Evolutionary conservation across 2,797 vertebrate genomes (phyloP), one percentile per base, ranked within the genome.

Genomic region (Lithobates pipiens): DNA sequence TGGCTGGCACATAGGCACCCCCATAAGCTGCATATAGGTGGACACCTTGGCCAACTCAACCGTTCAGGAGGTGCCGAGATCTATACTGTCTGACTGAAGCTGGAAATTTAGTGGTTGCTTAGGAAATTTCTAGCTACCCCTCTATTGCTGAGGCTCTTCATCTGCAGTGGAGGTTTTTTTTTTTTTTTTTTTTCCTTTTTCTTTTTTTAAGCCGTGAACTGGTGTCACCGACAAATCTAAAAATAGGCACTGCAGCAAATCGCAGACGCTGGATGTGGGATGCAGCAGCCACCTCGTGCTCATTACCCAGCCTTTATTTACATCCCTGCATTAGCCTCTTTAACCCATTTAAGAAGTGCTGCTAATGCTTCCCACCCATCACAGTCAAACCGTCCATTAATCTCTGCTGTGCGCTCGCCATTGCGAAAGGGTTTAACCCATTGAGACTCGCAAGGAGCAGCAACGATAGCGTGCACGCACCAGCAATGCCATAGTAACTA

Each of bases 161-260:
- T 65, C 79, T 82, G 75, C 85, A 73, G 85, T 73, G 44, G 8
- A 54, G 32, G 3, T 21, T 36, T 50, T 76, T 83, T 54, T 63
- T 73, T 63, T 68, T 46, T 54, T n/a, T n/a, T n/a, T n/a, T 82
- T 50, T 61, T n/a, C n/a, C n/a, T 72, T 61, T 68, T 34, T 36
- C 34, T 76, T 83, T 36, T 63, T 73, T 63, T 68, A 36, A 39
- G 21, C 85, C 68, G 23, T 77, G 79, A 77, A 82, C 79, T 16
- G 39, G 74, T 77, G 78, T 80, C 84, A 76, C 78, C 21, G 65
- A 18, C 6, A 8, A 1, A 72, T 82, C 85, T 86, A 86, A 67
- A 82, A 82, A 86, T 78, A 86, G 85, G 15, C 29, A 86, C 75
- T 86, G 85, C 85, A 82, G 85, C 75, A 86, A 86, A 82, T 78